Base-by-base conservation (phyloP, 2,888 invertebrate species). In the Tortrix viridana region DNA sequence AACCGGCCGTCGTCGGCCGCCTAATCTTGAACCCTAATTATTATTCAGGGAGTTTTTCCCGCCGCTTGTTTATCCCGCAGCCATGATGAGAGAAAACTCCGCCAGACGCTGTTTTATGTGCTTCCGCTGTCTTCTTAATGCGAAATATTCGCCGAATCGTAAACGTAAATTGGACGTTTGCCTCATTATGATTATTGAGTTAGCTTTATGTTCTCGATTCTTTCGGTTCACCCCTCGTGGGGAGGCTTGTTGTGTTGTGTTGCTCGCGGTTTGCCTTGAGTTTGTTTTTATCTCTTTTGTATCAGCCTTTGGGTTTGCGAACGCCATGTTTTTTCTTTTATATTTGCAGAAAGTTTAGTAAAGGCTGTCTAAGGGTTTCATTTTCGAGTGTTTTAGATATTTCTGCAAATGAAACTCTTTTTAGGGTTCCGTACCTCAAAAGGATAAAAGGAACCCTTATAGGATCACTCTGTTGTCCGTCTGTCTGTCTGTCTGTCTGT, bases 101-200 rank as follows among this genome's bases (percentile, higher is more conserved):
- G 47, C 44, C 52, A 47, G 56, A 60, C 65, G 63, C 56, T 60
- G 38, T 54, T 59, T 66, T 69, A 69, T 72, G 74, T 67, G 71
- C 72, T 71, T 70, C 70, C 73, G 73, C 71, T 70, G 47, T 59
- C 61, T 59, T 64, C 60, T 58, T 60, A 67, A 64, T 60, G 62
- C 60, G 61, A 55, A 65, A 64, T 79, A 75, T 76, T 77, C 76
- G 72, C 69, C 66, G 77, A 76, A 77, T 72, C 79, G 79, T 77
- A 80, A 79, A 85, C 83, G 80, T 77, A 80, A 82, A 84, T 80
- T 80, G 80, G 74, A 72, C 74, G 75, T 75, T 76, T 73, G 69
- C 69, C 76, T 81, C 79, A 77, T 83, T 81, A 80, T 69, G 71
- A 72, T 77, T 70, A 76, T 74, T 69, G 69, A 69, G 68, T 68